phyloP scores from a whole-genome alignment of 1,140 invertebrate genomes.

The Oncopodura yosiiana region DNA sequence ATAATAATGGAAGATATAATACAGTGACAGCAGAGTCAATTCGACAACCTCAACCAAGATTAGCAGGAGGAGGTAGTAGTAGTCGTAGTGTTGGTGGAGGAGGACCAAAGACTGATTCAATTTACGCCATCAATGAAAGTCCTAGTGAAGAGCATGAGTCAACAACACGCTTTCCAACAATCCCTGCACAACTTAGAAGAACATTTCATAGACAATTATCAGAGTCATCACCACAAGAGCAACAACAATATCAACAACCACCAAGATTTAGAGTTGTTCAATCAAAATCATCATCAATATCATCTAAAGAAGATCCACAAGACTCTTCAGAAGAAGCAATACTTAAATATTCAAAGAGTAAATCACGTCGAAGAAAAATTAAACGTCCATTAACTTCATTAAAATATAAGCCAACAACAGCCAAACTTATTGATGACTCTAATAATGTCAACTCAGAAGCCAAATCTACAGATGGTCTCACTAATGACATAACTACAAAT shows the following conservation, averaged over 20 bases:
- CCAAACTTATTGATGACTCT: neutral
- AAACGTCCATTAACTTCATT: conserved; percentile 31
- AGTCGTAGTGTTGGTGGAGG: too few species aligned
- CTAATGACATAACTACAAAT: conserved; percentile 8
- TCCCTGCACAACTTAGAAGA: neutral
- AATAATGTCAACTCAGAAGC: neutral
- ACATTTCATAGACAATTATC: neutral
- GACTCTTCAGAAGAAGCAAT: neutral
- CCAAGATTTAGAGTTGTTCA: neutral
- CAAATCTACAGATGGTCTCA: conserved; percentile 3
- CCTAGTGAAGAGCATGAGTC: too few species aligned
- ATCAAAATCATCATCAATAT: neutral
- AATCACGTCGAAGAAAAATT: conserved; percentile 29
- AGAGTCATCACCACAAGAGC: neutral
- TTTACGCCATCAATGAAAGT: too few species aligned
- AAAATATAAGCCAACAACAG: conserved; percentile 3
- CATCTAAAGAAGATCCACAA: conserved; percentile 5
- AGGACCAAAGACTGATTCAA: too few species aligned
- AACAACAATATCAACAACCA: neutral
- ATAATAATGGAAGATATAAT: too few species aligned
- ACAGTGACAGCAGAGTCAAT: too few species aligned
- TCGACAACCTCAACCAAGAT: too few species aligned
- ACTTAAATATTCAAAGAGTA: conserved; percentile 12
- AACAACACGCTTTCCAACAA: too few species aligned
- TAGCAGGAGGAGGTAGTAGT: too few species aligned